Base-by-base conservation (phyloP, 2,888 invertebrate genomes). In the Globia sparganii region DNA sequence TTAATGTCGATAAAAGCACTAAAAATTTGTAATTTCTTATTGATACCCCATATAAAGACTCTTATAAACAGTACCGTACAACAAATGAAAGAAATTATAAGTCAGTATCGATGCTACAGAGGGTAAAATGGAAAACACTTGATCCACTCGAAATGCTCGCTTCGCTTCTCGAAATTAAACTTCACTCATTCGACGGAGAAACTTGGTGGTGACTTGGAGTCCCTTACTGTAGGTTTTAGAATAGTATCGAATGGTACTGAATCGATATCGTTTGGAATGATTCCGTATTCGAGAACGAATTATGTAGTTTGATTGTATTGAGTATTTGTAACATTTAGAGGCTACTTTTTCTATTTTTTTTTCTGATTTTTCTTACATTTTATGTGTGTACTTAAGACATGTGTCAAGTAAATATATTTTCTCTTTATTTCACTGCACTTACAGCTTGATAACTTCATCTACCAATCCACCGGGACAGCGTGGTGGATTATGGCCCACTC, bases 141-240 rank as follows among this genome's bases (percentile, higher is more conserved):
- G 77, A 86, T 88, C 83, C 81, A 85, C 85, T 88, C 71, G 80
- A 84, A 88, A 81, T 71, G 80, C 71, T 86, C 84, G 84, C 77
- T 78, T 77, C 81, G 82, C 85, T 85, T 81, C 84, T 88, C 75
- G 75, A 89, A 91, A 91, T 90, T 91, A 90, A 91, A 91, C 90
- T 91, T 90, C 87, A 86, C 86, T 89, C 90, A 87, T 87, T 88
- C 80, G 71, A 73, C 78, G 78, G 56, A 81, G 82, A 82, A 81
- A 86, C 86, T 87, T 87, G 78, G 76, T 75, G 81, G 67, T 79
- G 86, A 84, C 85, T 85, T 82, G 71, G 21, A 28, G 21, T 28
- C 71, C 68, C 82, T 28, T 82, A 83, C 80, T 68, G 13, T 34
- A 6, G 37, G 59, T 75, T 31, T 69, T 9, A 67, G 31, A 72